Evolutionary conservation across 2,797 vertebrate species (phyloP).

Genomic region (Enteromius viviparus): DNA sequence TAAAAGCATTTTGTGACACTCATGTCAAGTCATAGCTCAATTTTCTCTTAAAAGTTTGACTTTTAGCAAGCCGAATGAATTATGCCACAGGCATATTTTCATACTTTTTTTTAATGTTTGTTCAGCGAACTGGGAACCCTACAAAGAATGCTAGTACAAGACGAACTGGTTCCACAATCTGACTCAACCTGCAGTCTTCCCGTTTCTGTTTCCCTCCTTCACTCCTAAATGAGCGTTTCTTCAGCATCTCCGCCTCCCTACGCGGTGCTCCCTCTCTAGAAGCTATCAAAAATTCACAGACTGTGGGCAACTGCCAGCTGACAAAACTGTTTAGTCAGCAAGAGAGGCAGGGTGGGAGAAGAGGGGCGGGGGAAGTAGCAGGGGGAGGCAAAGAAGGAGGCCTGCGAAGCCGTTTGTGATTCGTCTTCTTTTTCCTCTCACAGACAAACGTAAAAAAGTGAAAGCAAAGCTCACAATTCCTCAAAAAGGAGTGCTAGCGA

Average conservation of each 20-base stretch:
- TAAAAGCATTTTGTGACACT: not conserved
- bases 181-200: slow-evolving; percentile 48
- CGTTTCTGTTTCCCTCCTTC: slow-evolving; percentile 15
- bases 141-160: slow-evolving; percentile 55
- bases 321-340: slow-evolving; percentile 85
- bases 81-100: not conserved
- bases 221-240: slow-evolving; percentile 47
- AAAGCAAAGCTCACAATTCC: slow-evolving; percentile 23
- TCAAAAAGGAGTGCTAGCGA: slow-evolving; percentile 17
- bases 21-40: not conserved
- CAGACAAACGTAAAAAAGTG: slow-evolving; percentile 29
- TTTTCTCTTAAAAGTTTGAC: not conserved
- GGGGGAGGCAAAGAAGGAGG: slow-evolving; percentile 49
- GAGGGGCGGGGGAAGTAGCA: slow-evolving; percentile 49
- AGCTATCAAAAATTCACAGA: slow-evolving; percentile 75
- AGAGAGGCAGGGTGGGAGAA: slow-evolving; percentile 61
- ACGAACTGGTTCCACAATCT: slow-evolving; percentile 60
- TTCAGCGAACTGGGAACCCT: slow-evolving; percentile 12
- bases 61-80: not conserved
- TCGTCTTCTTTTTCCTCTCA: slow-evolving; percentile 39
- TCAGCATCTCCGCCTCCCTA: slow-evolving; percentile 61
- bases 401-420: slow-evolving; percentile 47
- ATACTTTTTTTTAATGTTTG: slow-evolving; percentile 30
- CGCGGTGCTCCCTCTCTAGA: slow-evolving; percentile 68
- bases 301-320: slow-evolving; percentile 76